Evolutionary conservation across 2,888 invertebrate species (phyloP), one percentile per base, ranked within the genome.

Genomic region (Encarsia formosa): DNA sequence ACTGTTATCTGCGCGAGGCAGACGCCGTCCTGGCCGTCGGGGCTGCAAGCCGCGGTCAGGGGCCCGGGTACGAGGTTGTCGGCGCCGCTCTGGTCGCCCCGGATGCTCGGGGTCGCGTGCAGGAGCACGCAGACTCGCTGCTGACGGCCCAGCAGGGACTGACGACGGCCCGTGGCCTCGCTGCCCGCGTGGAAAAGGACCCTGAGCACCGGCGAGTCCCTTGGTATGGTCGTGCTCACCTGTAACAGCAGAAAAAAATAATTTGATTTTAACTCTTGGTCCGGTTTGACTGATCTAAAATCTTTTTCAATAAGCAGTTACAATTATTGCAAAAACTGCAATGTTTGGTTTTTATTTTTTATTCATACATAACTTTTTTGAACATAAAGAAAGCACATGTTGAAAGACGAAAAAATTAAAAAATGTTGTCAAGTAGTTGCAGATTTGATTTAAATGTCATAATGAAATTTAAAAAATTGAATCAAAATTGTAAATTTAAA

Each of bases 181-280:
- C 88, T 87, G 23, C 90, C 91, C 16, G 92, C 90, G 75, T 96
- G 95, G 75, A 96, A 93, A 20, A 96, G 81, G 8, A 96, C 94
- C 53, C 95, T 81, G 32, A 96, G 77, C n/a, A 92, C 88, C 1
- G 96, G 95, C 16, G 89, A 87, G 71, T 95, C 94, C 42, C 91
- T 83, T 1, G 92, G 87, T 48, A 96, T 82, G 65, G 88, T 88
- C 49, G 81, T 79, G 48, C 90, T 87, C n/a, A 96, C 94, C 57
- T 57, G 54, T 3, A 41, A 35, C 22, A 4, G 13, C 26, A 26
- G 6, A 26, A n/a, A n/a, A n/a, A n/a, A n/a, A n/a, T n/a, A n/a
- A n/a, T n/a, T n/a, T n/a, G n/a, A n/a, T n/a, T n/a, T n/a, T n/a
- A n/a, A n/a, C n/a, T n/a, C n/a, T n/a, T n/a, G n/a, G n/a, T n/a